A percentile compares a stretch with the other conserved stretches of the same genome.
These are phyloP conservation scores for Yponomeuta plumbellus DNA, from an alignment of 2,888 invertebrate species.

Conservation along the genomic window DNA sequence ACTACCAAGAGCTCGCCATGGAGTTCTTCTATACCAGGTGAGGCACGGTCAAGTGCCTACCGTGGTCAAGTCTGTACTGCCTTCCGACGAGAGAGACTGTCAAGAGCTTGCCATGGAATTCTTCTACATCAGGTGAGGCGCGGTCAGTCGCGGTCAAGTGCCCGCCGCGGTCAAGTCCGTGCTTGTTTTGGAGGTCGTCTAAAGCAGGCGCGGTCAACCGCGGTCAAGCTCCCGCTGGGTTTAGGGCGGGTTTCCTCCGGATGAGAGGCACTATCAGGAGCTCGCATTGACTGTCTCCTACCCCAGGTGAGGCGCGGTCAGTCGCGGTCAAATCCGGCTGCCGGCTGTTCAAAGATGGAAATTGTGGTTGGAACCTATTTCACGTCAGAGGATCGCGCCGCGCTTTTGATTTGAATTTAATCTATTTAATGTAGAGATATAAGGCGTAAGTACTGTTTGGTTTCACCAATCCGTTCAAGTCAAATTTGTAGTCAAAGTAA, in stretches of 20 bases:
- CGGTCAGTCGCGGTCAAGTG: slow-evolving; percentile 86
- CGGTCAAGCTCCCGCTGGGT: slow-evolving; percentile 80
- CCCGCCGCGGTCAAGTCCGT: slow-evolving; percentile 92
- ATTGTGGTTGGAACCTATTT: too few species aligned
- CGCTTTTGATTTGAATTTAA: too few species aligned
- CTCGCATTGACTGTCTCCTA: slow-evolving; percentile 94
- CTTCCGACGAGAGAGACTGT: slow-evolving; percentile 86
- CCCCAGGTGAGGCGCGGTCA: slow-evolving; percentile 80
- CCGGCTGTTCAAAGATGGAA: slow-evolving; percentile 92
- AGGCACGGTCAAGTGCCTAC: slow-evolving; percentile 78
- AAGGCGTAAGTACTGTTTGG: too few species aligned
- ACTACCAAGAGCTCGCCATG: slow-evolving; percentile 93
- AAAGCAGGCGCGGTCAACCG: slow-evolving; percentile 69
- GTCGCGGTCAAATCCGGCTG: slow-evolving; percentile 85
- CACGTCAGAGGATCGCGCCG: too few species aligned
- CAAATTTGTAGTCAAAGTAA: too few species aligned
- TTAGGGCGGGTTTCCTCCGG: slow-evolving; percentile 92
- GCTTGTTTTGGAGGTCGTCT: slow-evolving; percentile 93
- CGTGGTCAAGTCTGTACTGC: slow-evolving; percentile 91
- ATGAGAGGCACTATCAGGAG: slow-evolving; percentile 93
- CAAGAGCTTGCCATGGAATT: slow-evolving; percentile 94
- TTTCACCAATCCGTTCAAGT: too few species aligned
- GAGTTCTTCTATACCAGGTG: slow-evolving; percentile 93
- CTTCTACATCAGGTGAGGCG: slow-evolving; percentile 88
- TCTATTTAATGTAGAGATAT: too few species aligned